phyloP scores from a whole-genome alignment of 2,888 invertebrate species.

The Drosophila barbarae region DNA sequence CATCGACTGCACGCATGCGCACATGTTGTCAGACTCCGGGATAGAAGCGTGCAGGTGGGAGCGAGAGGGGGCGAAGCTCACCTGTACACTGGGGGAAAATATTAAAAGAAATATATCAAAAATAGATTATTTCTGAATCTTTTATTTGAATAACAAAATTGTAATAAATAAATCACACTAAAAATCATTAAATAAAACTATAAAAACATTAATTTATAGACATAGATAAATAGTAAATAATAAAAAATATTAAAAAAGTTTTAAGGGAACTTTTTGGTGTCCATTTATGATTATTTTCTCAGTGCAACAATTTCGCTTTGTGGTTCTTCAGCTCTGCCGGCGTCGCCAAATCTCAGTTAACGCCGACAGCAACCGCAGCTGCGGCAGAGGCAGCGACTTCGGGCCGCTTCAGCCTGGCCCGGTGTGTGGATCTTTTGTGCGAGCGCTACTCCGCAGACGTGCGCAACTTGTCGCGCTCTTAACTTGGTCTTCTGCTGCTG shows the following conservation, averaged over 20 bases:
- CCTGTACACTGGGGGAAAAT: constrained; percentile 20
- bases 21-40: constrained; percentile 49
- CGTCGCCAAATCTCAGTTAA: constrained; percentile 61
- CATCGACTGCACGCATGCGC: constrained; percentile 60
- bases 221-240: too few species aligned
- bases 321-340: constrained; percentile 45
- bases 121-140: neutral
- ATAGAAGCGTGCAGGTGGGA: constrained; percentile 5
- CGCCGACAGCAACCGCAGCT: constrained; percentile 39
- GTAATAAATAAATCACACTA: too few species aligned
- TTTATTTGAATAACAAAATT: neutral
- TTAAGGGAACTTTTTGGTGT: too few species aligned
- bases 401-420: constrained; percentile 45
- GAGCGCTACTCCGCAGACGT: constrained; percentile 70
- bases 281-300: neutral
- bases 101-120: neutral
- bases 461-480: constrained; percentile 63
- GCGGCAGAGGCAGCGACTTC: constrained; percentile 34
- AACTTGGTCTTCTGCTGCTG: constrained; percentile 62
- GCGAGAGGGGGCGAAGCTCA: constrained; percentile 3
- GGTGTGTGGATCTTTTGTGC: constrained; percentile 71
- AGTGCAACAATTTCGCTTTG: constrained; percentile 51
- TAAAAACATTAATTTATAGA: too few species aligned
- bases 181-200: too few species aligned
- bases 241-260: too few species aligned